Evolutionary conservation across 1,140 invertebrate species (phyloP), one percentile per base, ranked within the genome.

Genomic region (Periplaneta americana): DNA sequence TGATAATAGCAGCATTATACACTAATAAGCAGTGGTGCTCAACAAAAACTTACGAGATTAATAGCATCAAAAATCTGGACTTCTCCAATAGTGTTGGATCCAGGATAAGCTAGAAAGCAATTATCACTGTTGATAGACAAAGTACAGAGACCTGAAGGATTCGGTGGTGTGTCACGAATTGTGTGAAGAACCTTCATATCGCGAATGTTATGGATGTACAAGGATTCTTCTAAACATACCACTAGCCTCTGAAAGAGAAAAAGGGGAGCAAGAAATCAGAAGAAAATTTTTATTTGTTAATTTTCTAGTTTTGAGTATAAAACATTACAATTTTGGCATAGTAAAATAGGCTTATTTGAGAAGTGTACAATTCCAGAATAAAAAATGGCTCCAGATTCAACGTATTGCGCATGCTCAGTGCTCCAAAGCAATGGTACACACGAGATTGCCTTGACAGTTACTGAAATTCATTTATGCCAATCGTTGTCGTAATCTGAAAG

Each of bases 101-200:
- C 98, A 74, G 98, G 98, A 91, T 99, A 99, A 18, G 98, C 98
- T 82, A 99, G 89, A 89, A 95, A 98, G 89, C 96, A 98, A 89
- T 96, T 95, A 80, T 98, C 97, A 86, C 94, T 94, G 84, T 94
- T 94, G 82, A 92, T 92, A 66, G 97, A 98, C 6, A 99, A 91
- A 80, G 97, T 97, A 90, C 97, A 97, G 48, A 99, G 89, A 17
- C 98, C 98, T 84, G 91, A 90, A 35, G 95, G 94, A 91, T 99
- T 99, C 66, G 96, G 95, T 80, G 98, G 98, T 79, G 98, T 99
- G 87, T 99, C 98, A 83, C 97, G 92, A 86, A 99, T 99, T 79
- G 97, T 99, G 88, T 99, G 98, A 84, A 99, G 91, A 35, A 99
- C 96, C 90, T 98, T 98, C 98, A 99, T 99, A 88, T 99, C 98